Evolutionary conservation across 2,888 invertebrate species (phyloP).

Genomic region (Lithosia quadra): DNA sequence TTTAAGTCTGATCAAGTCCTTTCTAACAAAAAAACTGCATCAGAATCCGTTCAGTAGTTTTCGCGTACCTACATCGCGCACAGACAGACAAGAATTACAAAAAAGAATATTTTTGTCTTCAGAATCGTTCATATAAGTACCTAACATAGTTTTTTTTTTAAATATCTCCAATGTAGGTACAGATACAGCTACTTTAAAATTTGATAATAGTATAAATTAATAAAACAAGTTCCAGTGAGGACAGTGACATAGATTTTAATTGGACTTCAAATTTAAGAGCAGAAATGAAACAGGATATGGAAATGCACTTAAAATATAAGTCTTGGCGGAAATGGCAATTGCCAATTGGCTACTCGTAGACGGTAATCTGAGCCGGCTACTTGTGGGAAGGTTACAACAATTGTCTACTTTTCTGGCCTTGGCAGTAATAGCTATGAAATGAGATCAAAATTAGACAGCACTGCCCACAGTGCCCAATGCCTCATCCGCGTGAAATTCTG

Average conservation of each 20-base stretch:
- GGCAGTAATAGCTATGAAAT: background rate
- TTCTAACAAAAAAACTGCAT: no score
- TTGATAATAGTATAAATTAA: background rate
- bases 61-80: no score
- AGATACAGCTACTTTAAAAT: no score
- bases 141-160: no score
- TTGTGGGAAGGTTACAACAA: background rate
- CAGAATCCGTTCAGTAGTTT: no score
- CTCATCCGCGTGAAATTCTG: background rate
- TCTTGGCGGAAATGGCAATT: background rate
- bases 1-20: no score
- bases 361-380: background rate
- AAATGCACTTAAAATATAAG: background rate
- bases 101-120: no score
- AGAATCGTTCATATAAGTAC: no score
- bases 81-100: no score
- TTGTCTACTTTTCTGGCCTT: background rate
- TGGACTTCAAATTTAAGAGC: background rate
- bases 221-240: background rate
- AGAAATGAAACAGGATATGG: background rate
- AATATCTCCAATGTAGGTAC: no score
- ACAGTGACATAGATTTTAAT: background rate
- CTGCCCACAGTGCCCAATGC: no score
- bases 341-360: background rate
- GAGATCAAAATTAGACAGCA: background rate